Conservation (phyloP, 2,797 vertebrate genomes). For the Macropus fuliginosus region DNA sequence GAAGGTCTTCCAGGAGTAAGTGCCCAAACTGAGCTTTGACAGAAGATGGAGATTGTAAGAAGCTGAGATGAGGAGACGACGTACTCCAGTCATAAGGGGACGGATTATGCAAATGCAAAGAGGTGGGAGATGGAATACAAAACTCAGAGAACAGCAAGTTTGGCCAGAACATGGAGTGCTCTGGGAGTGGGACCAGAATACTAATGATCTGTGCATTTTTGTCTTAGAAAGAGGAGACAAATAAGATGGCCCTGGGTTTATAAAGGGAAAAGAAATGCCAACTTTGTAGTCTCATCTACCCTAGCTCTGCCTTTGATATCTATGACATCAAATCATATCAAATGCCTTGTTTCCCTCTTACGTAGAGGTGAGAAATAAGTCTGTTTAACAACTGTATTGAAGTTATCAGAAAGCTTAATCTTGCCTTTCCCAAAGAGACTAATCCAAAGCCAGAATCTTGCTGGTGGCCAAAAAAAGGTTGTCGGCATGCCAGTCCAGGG, state of each 20-base stretch:
- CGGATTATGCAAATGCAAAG: background rate
- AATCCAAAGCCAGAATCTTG: constrained; percentile 36
- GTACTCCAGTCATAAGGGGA: background rate
- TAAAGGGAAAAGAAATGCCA: background rate
- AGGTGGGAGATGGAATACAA: background rate
- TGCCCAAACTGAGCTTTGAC: background rate
- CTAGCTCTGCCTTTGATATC: background rate
- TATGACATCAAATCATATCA: background rate
- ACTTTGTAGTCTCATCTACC: background rate
- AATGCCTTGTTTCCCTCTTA: background rate
- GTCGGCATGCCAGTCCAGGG: background rate
- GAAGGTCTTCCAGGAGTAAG: background rate
- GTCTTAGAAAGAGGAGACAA: background rate
- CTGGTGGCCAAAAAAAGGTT: constrained; percentile 9
- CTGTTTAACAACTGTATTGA: background rate
- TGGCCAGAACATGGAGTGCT: background rate
- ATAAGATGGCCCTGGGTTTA: background rate
- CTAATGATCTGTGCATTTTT: background rate
- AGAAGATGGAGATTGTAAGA: background rate
- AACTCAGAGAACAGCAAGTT: background rate
- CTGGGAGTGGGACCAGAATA: background rate
- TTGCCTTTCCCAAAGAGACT: constrained; percentile 33
- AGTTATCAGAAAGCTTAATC: constrained; percentile 1
- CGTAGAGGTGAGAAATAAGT: background rate
- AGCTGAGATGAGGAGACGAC: background rate